Conservation (phyloP, 2,113 vertebrate genomes). For the Dasyurus viverrinus region DNA sequence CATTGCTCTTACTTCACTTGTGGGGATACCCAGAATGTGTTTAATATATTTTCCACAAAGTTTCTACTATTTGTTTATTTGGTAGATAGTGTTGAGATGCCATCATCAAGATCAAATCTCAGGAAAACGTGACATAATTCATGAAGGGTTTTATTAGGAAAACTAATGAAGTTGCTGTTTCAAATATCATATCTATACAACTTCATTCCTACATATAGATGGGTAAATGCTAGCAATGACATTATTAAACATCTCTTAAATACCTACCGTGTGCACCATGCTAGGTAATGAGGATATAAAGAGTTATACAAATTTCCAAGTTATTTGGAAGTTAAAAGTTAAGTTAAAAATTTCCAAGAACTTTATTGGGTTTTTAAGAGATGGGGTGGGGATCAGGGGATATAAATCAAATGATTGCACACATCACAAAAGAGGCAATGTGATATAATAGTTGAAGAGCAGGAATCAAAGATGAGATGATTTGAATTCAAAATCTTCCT, state of each 20-base stretch:
- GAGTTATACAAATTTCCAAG: not conserved
- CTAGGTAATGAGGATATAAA: not conserved
- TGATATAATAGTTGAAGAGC: not conserved
- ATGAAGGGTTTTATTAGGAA: slow-evolving; percentile 2
- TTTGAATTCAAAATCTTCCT: not conserved
- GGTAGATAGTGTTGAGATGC: slow-evolving; percentile 51
- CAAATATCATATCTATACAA: not conserved
- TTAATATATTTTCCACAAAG: not conserved
- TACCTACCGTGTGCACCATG: not conserved
- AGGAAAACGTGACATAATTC: slow-evolving; percentile 23
- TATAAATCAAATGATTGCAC: not conserved
- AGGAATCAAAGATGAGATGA: not conserved
- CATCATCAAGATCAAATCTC: slow-evolving; percentile 49
- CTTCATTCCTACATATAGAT: not conserved
- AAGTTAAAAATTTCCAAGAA: not conserved
- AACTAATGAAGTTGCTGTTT: slow-evolving; percentile 33
- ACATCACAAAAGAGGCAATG: not conserved
- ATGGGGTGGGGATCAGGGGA: not conserved
- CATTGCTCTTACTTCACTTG: not conserved
- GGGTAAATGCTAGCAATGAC: not conserved
- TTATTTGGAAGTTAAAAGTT: too few relatives aligned
- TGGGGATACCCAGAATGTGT: not conserved
- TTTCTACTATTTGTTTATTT: slow-evolving; percentile 60
- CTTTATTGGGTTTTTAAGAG: not conserved
- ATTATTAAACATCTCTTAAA: not conserved